phyloP scores from a whole-genome alignment of 2,797 vertebrate species.

The Squalus acanthias region DNA sequence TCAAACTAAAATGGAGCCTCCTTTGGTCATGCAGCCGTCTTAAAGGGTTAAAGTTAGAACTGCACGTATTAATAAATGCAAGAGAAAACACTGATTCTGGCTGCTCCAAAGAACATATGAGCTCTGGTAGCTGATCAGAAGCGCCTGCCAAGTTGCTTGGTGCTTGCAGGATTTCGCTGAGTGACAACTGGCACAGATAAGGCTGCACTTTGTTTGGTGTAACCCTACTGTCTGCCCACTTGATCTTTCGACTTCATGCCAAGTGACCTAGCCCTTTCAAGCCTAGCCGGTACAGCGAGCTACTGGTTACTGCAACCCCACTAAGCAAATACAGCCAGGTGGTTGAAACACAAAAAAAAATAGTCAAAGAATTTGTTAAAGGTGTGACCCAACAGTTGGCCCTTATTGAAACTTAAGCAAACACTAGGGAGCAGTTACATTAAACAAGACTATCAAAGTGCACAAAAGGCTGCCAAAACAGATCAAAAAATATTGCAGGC shows the following conservation, averaged over 20 bases:
- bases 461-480: constrained; percentile 27
- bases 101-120: background rate
- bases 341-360: constrained; percentile 14
- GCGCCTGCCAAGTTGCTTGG: background rate
- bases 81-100: background rate
- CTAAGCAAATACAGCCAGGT: constrained; percentile 3
- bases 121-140: background rate
- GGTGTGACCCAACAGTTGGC: background rate
- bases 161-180: background rate
- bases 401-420: constrained; percentile 33
- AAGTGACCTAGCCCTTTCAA: constrained; percentile 19
- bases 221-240: constrained; percentile 10
- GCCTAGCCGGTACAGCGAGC: background rate
- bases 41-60: background rate
- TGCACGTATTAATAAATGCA: background rate
- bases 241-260: constrained; percentile 25
- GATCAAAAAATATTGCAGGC: background rate
- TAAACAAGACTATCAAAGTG: constrained; percentile 34
- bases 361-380: background rate
- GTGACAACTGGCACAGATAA: constrained; percentile 25
- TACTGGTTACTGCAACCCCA: background rate
- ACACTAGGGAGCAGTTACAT: constrained; percentile 5
- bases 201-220: constrained; percentile 13
- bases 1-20: background rate
- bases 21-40: too few species aligned